These are phyloP conservation scores for Phyto melanocephala DNA, from an alignment of 2,888 invertebrate genomes.

Conservation along the genomic window DNA sequence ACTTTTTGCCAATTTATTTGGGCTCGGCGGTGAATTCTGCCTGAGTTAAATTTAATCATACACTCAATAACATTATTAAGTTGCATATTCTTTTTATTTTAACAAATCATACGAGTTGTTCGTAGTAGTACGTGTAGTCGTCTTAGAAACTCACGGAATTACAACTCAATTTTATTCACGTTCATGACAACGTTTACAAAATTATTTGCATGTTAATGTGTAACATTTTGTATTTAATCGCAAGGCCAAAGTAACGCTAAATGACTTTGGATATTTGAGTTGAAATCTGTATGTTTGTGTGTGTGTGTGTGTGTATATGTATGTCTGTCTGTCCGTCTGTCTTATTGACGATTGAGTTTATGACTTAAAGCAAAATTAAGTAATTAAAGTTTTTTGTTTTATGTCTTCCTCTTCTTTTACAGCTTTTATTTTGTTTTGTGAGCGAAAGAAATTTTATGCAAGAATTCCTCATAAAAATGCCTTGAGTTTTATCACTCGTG, in stretches of 20 bases:
- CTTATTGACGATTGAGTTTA: constrained; percentile 22
- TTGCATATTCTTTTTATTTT: not conserved
- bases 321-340: not conserved
- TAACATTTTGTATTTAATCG: not conserved
- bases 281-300: not conserved
- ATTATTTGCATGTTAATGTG: constrained; percentile 15
- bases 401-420: not conserved
- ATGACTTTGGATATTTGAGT: not conserved
- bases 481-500: constrained; percentile 60
- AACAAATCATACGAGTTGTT: not conserved
- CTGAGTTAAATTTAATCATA: not conserved
- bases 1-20: rapidly evolving
- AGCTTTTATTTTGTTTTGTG: not conserved
- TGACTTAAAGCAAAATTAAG: constrained; percentile 30
- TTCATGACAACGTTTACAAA: not conserved
- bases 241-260: not conserved
- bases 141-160: not conserved
- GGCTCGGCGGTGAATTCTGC: not conserved
- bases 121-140: not conserved
- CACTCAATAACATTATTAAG: not conserved
- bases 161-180: not conserved
- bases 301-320: not conserved
- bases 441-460: constrained; percentile 33
- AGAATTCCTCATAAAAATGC: constrained; percentile 56
- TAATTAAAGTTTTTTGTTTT: constrained; percentile 52